phyloP scores from a whole-genome alignment of 2,113 vertebrate genomes.

The Ivindomyrus marchei region DNA sequence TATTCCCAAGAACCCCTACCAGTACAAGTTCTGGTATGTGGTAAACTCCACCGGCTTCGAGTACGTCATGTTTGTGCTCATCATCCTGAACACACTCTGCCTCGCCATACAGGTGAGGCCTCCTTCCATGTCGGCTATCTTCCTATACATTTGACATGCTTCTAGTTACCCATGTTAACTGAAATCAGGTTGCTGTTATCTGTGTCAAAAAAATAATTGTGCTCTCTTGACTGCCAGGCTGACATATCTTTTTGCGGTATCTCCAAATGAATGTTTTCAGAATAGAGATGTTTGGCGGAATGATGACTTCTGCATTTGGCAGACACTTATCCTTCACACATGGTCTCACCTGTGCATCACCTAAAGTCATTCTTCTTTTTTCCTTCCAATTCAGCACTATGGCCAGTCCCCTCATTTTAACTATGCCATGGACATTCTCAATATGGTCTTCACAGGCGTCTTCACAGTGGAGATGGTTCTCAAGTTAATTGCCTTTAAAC shows the following conservation, averaged over 20 bases:
- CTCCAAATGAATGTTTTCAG: background rate
- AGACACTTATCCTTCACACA: background rate
- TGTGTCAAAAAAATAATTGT: background rate
- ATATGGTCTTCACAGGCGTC: slow-evolving; percentile 97
- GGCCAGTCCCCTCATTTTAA: slow-evolving; percentile 91
- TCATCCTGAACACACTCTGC: slow-evolving; percentile 98
- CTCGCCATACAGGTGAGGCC: slow-evolving; percentile 91
- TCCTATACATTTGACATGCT: background rate
- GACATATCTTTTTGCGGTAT: background rate
- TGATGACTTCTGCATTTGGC: background rate
- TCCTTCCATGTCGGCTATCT: background rate
- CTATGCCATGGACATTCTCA: slow-evolving; percentile 95
- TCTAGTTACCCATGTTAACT: background rate
- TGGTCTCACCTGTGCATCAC: background rate
- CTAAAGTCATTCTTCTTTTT: background rate
- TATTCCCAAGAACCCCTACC: slow-evolving; percentile 97
- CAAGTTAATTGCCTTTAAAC: slow-evolving; percentile 98
- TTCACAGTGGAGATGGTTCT: slow-evolving; percentile 98
- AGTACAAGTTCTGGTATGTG: slow-evolving; percentile 99
- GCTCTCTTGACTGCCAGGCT: background rate
- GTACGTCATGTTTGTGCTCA: slow-evolving; percentile 99
- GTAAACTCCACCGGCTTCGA: slow-evolving; percentile 98
- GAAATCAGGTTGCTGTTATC: background rate
- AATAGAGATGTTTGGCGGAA: background rate
- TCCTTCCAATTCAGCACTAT: slow-evolving; percentile 71